Evolutionary conservation across 2,888 invertebrate species (phyloP), one percentile per base, ranked within the genome.

Genomic region (Limnephilus marmoratus): DNA sequence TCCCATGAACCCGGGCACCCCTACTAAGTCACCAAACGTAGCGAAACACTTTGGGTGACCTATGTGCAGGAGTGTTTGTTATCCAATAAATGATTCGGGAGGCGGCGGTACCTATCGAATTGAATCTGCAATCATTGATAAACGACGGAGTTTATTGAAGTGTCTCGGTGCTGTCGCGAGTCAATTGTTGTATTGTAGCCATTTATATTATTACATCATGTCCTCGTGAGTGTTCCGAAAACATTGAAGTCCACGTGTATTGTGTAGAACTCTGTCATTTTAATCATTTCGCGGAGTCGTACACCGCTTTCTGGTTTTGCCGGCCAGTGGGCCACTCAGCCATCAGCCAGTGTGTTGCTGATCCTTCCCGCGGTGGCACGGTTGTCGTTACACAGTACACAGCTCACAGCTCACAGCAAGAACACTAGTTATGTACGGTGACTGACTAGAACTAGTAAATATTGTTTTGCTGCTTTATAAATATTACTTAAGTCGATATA

Each of bases 271-370:
- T 31, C 31, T 37, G 80, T 34, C 88, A 68, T 24, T 89, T 80
- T 37, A 89, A 89, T 89, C 41, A 89, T 89, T 37, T 37, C 80
- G 88, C 34, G 9, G 81, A 34, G 80, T 41, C 88, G n/a, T 18
- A 37, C 81, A 7, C 7, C 24, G 68, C 24, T 68, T 68, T 68
- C 68, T 68, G 68, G 2, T 87, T 68, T 68, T 41, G 88, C 68
- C 88, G 88, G 88, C 68, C 41, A 41, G 41, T 41, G 41, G 41
- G 41, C 41, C 41, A 41, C 7, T 45, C 45, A 5, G 45, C 49
- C 13, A 13, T 49, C 49, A 11, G 49, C 49, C 88, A 89, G 88
- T 89, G 88, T 80, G 88, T 37, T 81, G 7, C 88, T 89, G 88
- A 41, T 89, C 68, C 85, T 91, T 37, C 31, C 53, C 88, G 53